Evolutionary conservation across 2,113 vertebrate species (phyloP).

Genomic region (Coryphaenoides rupestris): DNA sequence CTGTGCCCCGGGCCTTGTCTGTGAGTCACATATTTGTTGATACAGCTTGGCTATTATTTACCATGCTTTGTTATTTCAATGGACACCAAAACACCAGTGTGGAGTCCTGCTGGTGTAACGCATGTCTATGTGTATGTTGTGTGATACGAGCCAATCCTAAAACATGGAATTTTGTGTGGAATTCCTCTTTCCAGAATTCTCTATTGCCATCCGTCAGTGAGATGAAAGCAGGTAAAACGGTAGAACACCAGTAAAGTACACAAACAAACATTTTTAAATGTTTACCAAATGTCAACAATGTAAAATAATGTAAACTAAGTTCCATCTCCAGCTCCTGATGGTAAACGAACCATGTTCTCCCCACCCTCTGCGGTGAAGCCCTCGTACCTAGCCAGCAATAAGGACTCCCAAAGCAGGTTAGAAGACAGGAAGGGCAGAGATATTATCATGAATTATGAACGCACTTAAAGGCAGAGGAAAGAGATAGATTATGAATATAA

Average conservation of each 20-base stretch:
- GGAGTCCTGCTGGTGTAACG: neutral
- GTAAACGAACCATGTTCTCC: too few species aligned
- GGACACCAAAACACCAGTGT: neutral
- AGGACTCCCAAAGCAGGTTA: slow-evolving; percentile 59
- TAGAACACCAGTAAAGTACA: too few species aligned
- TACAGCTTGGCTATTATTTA: neutral
- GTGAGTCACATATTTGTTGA: slow-evolving; percentile 54
- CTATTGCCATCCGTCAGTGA: slow-evolving; percentile 27
- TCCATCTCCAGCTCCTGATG: too few species aligned
- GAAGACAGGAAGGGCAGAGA: neutral
- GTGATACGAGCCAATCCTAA: neutral
- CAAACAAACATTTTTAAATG: neutral
- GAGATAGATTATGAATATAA: too few species aligned
- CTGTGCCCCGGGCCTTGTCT: slow-evolving; percentile 62
- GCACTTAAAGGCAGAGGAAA: too few species aligned
- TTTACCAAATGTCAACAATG: slow-evolving; percentile 34
- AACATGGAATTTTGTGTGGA: neutral
- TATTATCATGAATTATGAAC: neutral
- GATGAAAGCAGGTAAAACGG: slow-evolving; percentile 45
- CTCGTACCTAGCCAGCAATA: slow-evolving; percentile 34
- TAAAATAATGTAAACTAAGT: too few species aligned
- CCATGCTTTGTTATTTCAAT: neutral
- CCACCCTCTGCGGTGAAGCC: neutral
- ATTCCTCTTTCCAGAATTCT: slow-evolving; percentile 43
- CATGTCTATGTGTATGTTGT: neutral